Evolutionary conservation across 1,140 invertebrate species (phyloP).

Genomic region (Heliconius nattereri): DNA sequence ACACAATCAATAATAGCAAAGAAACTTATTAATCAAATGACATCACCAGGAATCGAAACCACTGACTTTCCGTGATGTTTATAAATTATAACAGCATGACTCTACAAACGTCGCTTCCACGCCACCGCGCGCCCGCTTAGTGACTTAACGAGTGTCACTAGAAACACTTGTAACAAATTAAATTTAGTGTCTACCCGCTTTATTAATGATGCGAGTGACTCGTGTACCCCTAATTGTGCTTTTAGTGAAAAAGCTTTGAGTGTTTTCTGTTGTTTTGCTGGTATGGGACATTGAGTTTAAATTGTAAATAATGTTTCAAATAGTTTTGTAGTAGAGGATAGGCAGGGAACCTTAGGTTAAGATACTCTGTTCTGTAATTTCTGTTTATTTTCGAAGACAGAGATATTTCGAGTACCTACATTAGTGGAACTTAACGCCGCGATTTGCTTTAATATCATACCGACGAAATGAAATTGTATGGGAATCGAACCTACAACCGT

Average conservation of each 20-base stretch:
- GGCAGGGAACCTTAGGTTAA: no score
- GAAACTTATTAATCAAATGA: slow-evolving; percentile 3
- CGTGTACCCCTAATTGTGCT: slow-evolving; percentile 22
- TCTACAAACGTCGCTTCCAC: slow-evolving; percentile 23
- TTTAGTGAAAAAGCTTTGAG: not conserved
- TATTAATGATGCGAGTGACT: slow-evolving; percentile 34
- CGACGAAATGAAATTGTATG: no score
- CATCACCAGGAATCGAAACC: not conserved
- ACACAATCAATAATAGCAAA: not conserved
- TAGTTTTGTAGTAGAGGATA: not conserved
- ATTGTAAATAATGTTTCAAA: not conserved
- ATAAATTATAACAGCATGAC: slow-evolving; percentile 31
- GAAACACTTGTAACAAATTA: slow-evolving; percentile 22
- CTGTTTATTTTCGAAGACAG: no score
- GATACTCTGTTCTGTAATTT: no score
- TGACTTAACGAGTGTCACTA: slow-evolving; percentile 23
- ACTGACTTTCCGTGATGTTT: slow-evolving; percentile 21
- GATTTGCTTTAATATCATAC: no score
- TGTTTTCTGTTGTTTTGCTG: not conserved
- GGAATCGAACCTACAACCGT: no score
- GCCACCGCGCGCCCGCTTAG: slow-evolving; percentile 17
- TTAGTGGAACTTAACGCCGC: no score
- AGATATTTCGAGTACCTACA: no score
- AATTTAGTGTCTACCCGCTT: slow-evolving; percentile 24
- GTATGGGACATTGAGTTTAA: not conserved